Conservation (phyloP, 2,113 vertebrate species). For the Sorex araneus region DNA sequence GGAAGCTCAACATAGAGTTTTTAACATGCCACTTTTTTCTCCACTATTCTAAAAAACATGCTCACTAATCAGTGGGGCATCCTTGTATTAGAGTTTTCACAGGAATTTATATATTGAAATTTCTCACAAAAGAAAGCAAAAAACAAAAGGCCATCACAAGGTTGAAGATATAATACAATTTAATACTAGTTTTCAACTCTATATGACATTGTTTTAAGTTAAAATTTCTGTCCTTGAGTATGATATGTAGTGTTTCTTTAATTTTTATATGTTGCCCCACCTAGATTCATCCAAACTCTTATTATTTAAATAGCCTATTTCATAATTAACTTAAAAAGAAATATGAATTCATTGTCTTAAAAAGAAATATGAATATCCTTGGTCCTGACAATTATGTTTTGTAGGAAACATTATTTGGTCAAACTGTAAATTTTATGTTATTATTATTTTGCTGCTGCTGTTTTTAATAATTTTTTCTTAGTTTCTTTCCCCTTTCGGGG, state of each 20-base stretch:
- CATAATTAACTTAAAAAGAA: too few relatives aligned
- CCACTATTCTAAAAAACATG: neutral
- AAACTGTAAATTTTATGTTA: too few relatives aligned
- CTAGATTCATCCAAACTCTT: neutral
- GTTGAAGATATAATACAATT: neutral
- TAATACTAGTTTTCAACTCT: neutral
- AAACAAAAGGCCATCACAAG: neutral
- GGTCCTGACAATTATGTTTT: too few relatives aligned
- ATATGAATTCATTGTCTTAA: too few relatives aligned
- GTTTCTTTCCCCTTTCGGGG: too few relatives aligned
- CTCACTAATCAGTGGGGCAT: neutral
- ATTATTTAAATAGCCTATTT: neutral
- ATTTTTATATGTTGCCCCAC: neutral
- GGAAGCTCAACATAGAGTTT: too few relatives aligned
- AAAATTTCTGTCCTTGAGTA: constrained; percentile 1
- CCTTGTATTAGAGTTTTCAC: neutral
- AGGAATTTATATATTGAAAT: neutral
- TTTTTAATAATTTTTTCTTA: too few relatives aligned
- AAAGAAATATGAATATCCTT: too few relatives aligned
- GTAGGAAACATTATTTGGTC: too few relatives aligned
- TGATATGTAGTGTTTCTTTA: neutral
- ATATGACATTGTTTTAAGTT: constrained; percentile 42
- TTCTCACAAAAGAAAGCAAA: neutral
- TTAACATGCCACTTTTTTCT: neutral
- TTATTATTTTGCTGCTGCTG: too few relatives aligned